phyloP scores from a whole-genome alignment of 2,888 invertebrate species.

The Xanthorhoe designata region DNA sequence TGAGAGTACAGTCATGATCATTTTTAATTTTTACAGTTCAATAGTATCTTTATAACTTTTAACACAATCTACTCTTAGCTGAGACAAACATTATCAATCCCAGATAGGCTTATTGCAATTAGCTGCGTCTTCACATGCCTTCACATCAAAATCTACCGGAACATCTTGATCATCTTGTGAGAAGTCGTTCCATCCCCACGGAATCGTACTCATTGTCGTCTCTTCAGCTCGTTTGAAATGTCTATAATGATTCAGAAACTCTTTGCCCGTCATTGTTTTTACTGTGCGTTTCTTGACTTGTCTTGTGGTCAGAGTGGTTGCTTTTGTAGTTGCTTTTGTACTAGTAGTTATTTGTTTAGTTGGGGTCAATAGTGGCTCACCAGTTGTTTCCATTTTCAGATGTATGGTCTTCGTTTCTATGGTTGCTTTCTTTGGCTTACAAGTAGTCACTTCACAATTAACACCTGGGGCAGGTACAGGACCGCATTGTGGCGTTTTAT shows the following conservation, averaged over 20 bases:
- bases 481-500: constrained; percentile 22
- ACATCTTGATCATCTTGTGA: background rate
- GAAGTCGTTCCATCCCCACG: background rate
- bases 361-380: background rate
- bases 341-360: constrained; percentile 4
- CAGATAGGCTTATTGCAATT: constrained; percentile 26
- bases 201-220: constrained; percentile 27
- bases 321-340: background rate
- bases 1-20: too few relatives aligned
- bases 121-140: constrained; percentile 25
- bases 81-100: constrained; percentile 5
- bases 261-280: background rate
- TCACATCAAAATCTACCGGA: background rate
- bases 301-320: background rate
- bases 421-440: background rate
- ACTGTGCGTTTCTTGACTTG: background rate
- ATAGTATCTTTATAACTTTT: too few relatives aligned
- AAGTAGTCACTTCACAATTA: constrained; percentile 24
- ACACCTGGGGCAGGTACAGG: constrained; percentile 30
- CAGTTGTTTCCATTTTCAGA: background rate
- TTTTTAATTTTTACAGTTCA: too few relatives aligned
- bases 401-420: constrained; percentile 2
- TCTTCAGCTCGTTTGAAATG: background rate
- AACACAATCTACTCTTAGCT: background rate
- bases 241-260: background rate